phyloP scores from a whole-genome alignment of 2,797 vertebrate genomes.

The Lacerta agilis region DNA sequence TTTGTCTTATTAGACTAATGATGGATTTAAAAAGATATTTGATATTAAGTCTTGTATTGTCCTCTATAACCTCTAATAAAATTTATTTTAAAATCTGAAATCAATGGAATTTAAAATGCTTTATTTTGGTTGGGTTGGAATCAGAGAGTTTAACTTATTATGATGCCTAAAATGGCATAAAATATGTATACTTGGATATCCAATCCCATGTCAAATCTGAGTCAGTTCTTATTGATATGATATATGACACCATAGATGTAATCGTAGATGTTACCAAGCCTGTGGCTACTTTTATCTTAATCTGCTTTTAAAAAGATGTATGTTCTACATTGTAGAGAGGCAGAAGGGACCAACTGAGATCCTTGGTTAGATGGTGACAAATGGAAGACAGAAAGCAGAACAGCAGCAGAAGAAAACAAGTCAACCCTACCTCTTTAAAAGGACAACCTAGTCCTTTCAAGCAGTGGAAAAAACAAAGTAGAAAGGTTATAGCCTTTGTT shows the following conservation, averaged over 20 bases:
- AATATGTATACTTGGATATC: conserved; percentile 7
- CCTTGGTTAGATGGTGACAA: too few relatives aligned
- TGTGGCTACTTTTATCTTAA: not conserved
- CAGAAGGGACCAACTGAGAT: not conserved
- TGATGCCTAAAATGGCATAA: conserved; percentile 30
- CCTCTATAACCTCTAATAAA: too few relatives aligned
- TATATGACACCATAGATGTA: not conserved
- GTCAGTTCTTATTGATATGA: conserved; percentile 23
- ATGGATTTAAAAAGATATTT: too few relatives aligned
- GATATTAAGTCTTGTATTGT: too few relatives aligned
- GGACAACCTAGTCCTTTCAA: not conserved
- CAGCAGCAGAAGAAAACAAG: too few relatives aligned
- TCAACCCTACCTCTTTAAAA: not conserved
- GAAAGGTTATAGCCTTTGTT: not conserved
- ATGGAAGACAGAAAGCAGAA: not conserved
- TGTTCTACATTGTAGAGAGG: not conserved
- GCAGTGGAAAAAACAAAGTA: not conserved
- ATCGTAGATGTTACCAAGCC: not conserved
- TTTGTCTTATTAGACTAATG: too few relatives aligned
- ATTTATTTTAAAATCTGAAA: not conserved
- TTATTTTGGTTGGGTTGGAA: not conserved
- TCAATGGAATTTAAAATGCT: not conserved
- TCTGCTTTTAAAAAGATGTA: conserved; percentile 14
- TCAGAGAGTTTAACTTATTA: not conserved
- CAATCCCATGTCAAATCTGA: not conserved